These are phyloP conservation scores for Hypotaenidia philippensis DNA, from an alignment of 2,797 vertebrate species.

Conservation along the genomic window DNA sequence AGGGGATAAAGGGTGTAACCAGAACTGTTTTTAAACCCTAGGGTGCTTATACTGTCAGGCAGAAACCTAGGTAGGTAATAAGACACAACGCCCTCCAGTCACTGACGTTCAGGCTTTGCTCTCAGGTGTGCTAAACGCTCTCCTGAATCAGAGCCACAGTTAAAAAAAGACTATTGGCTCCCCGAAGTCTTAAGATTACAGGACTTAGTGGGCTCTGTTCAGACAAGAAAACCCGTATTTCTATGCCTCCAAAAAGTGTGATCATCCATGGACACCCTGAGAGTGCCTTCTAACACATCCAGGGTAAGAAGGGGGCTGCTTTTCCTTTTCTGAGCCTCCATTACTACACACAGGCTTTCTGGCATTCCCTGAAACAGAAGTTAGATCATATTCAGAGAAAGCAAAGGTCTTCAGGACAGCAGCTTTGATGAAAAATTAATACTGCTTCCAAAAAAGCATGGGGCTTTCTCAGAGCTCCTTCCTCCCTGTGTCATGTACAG, in stretches of 20 bases:
- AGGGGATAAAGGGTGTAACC: neutral
- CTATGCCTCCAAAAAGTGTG: neutral
- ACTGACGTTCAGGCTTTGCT: neutral
- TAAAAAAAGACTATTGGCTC: neutral
- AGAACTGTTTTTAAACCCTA: neutral
- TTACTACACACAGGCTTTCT: neutral
- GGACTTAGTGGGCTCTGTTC: neutral
- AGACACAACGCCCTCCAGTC: neutral
- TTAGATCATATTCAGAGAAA: neutral
- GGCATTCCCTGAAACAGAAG: neutral
- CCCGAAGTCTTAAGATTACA: neutral
- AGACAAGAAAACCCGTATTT: neutral
- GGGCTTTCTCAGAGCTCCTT: neutral
- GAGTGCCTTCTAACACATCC: neutral
- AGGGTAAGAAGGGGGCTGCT: neutral
- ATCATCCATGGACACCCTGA: accelerated
- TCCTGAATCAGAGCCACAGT: neutral
- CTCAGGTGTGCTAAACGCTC: neutral
- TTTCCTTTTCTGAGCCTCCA: neutral
- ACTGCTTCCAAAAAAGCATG: neutral
- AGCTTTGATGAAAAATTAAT: neutral
- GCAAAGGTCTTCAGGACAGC: neutral
- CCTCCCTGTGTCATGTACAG: neutral
- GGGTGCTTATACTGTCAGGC: neutral
- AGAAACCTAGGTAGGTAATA: neutral